Base-by-base conservation (phyloP, 2,113 vertebrate species). In the Syngnathus typhle region DNA sequence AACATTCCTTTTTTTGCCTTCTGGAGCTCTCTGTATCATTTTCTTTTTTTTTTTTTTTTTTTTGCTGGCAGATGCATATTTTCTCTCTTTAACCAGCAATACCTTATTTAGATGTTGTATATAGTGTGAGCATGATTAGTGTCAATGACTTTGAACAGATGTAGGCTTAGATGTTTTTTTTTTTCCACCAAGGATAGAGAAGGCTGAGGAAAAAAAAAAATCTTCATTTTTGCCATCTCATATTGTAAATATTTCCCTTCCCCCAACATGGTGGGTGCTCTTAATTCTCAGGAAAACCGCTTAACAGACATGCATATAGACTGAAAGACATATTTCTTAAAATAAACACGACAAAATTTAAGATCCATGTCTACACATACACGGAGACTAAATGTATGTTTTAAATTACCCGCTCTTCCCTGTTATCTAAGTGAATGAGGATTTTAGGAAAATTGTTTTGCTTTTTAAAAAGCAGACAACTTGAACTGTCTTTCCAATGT, bases 1-100 rank as follows among this genome's bases (percentile, higher is more conserved):
- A 92, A 98, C 97, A 99, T 99, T 99, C 97, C 95, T 94, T 74
- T 43, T 90, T 94, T 92, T 93, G 93, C 94, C 93, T 94, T 93
- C 78, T 73, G 92, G 86, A 90, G 85, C 90, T 91, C 92, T 92
- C 93, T 88, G 86, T 74, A 69, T 76, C 89, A 87, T 43, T 13
- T 43, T 12, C n/a, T n/a, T n/a, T n/a, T 9, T 43, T 43, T 43
- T 2, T 43, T 11, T 12, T 43, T 43, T 43, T 43, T 12, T 43
- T 77, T 79, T 65, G 76, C 88, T 89, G 90, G 87, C 87, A 83
- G 88, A 92, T 91, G 88, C 84, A 73, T 76, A 84, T 84, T 85
- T 79, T 79, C 77, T 78, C 91, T 87, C 87, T 43, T 90, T 87
- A 90, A 92, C 94, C 90, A 93, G 89, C 94, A 94, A 93, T 94